Conservation (phyloP, 2,113 vertebrate genomes). For the Oostethus manadensis region DNA sequence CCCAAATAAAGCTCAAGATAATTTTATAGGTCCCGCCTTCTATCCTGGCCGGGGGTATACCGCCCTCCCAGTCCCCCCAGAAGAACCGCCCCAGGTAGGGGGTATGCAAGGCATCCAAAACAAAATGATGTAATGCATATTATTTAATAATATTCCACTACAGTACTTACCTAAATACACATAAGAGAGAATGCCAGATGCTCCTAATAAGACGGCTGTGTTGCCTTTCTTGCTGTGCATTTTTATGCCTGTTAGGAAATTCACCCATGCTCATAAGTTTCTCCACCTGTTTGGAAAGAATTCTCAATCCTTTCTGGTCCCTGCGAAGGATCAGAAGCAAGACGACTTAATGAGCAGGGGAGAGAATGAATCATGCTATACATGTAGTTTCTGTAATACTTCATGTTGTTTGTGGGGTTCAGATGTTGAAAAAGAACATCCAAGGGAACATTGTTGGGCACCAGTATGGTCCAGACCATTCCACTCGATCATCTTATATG, state of each 20-base stretch:
- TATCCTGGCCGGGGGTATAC: too few relatives aligned
- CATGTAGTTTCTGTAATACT: constrained; percentile 57
- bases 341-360: constrained; percentile 54
- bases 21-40: too few relatives aligned
- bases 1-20: too few relatives aligned
- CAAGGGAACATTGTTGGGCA: constrained; percentile 16
- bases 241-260: constrained; percentile 67
- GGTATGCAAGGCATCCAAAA: constrained; percentile 70
- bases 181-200: constrained; percentile 50
- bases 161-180: constrained; percentile 54
- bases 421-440: constrained; percentile 38
- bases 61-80: too few relatives aligned
- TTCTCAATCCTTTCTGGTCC: constrained; percentile 55
- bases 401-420: constrained; percentile 61
- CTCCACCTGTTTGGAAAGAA: constrained; percentile 74
- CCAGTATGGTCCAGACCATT: not conserved
- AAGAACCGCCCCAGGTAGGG: too few relatives aligned
- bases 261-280: constrained; percentile 66
- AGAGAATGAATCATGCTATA: constrained; percentile 59
- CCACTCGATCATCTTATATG: not conserved
- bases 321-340: constrained; percentile 59
- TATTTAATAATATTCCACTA: constrained; percentile 51
- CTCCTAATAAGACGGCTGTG: constrained; percentile 37
- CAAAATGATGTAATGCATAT: constrained; percentile 65
- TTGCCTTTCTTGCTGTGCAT: constrained; percentile 61